A percentile compares a stretch with the other conserved stretches of the same genome.
Evolutionary conservation across 2,797 vertebrate genomes (phyloP).

Genomic region (Hoplostethus mediterraneus): DNA sequence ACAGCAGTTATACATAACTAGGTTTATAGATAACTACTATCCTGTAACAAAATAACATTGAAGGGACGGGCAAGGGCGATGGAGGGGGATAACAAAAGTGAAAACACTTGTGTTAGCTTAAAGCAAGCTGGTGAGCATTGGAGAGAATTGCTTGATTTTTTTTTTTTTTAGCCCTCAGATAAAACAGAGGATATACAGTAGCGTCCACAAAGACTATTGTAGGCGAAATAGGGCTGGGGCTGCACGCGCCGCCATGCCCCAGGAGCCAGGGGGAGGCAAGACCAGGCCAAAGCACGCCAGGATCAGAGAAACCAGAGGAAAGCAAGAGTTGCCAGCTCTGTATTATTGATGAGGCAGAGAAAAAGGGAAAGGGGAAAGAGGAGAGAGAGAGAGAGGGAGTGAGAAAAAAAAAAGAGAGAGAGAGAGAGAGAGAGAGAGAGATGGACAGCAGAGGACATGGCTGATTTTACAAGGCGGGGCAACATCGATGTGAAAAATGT

Average conservation of each 20-base stretch:
- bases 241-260: slow-evolving; percentile 74
- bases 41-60: slow-evolving; percentile 1
- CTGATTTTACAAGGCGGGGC: slow-evolving; percentile 43
- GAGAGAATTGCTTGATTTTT: slow-evolving; percentile 49
- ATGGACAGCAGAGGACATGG: slow-evolving; percentile 52
- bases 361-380: slow-evolving; percentile 56
- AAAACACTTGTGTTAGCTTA: slow-evolving; percentile 23
- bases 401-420: not conserved
- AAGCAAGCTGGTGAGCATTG: slow-evolving; percentile 56
- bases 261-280: slow-evolving; percentile 74
- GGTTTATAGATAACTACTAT: not conserved
- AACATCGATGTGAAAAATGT: slow-evolving; percentile 22
- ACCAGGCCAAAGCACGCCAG: slow-evolving; percentile 73
- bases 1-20: no score
- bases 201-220: slow-evolving; percentile 62
- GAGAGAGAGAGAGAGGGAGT: slow-evolving; percentile 6
- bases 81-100: slow-evolving; percentile 9
- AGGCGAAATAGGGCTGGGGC: slow-evolving; percentile 57
- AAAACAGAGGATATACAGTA: slow-evolving; percentile 57
- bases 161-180: slow-evolving; percentile 64
- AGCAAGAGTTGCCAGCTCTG: slow-evolving; percentile 79
- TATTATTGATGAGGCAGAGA: slow-evolving; percentile 85
- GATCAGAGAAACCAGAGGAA: slow-evolving; percentile 76
- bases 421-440: slow-evolving; percentile 26
- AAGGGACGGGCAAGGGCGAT: slow-evolving; percentile 3